Percentiles rank a stretch among this genome's conserved stretches.
These are phyloP conservation scores for Chymomyza procnemis DNA, from an alignment of 2,888 invertebrate species.

Conservation along the genomic window DNA sequence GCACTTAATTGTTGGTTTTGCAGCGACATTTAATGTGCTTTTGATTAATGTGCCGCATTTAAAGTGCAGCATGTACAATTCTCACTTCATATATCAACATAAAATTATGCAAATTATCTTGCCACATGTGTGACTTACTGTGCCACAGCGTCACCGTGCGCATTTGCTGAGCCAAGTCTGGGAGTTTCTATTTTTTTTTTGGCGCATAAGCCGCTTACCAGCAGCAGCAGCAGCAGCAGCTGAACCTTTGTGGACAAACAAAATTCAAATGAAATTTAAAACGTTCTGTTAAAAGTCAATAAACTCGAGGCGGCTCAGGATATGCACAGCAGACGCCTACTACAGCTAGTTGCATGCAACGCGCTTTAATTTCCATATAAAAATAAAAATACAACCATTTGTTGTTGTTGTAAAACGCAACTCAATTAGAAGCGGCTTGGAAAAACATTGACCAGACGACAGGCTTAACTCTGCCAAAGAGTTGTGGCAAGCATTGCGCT, in stretches of 20 bases:
- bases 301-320: constrained; percentile 35
- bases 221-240: not conserved
- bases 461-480: too few relatives aligned
- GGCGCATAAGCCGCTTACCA: not conserved
- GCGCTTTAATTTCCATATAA: not conserved
- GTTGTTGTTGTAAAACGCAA: constrained; percentile 42
- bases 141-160: too few relatives aligned
- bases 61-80: constrained; percentile 30
- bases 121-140: not conserved
- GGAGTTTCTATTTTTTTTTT: too few relatives aligned
- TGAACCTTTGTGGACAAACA: too few relatives aligned
- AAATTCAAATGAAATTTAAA: constrained; percentile 1
- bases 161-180: too few relatives aligned
- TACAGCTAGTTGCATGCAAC: not conserved
- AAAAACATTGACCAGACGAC: not conserved
- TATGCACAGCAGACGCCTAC: constrained; percentile 36
- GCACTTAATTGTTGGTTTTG: not conserved
- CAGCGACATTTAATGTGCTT: constrained; percentile 12
- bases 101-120: constrained; percentile 38
- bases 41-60: constrained; percentile 23
- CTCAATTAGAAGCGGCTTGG: constrained; percentile 1
- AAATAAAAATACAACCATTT: not conserved
- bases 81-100: constrained; percentile 28
- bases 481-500: not conserved
- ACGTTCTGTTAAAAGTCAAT: constrained; percentile 39